These are phyloP conservation scores for Poeciliopsis retropinna DNA, from an alignment of 2,113 vertebrate genomes.

Conservation along the genomic window DNA sequence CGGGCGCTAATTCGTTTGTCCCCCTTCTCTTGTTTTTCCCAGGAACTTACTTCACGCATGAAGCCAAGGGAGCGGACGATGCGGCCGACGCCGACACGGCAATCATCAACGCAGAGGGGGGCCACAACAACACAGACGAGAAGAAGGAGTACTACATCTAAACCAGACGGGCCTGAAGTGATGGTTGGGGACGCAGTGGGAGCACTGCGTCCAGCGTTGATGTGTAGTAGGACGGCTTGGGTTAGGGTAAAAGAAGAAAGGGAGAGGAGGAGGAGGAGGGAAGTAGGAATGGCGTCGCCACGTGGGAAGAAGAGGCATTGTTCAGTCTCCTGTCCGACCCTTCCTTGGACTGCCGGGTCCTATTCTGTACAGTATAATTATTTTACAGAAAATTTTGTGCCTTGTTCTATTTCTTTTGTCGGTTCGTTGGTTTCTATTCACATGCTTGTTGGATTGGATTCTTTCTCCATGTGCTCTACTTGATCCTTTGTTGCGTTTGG, in stretches of 20 bases:
- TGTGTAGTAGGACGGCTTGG: slow-evolving; percentile 43
- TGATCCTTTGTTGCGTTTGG: slow-evolving; percentile 60
- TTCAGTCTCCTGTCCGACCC: slow-evolving; percentile 89
- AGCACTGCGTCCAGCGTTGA: slow-evolving; percentile 63
- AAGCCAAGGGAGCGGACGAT: slow-evolving; percentile 99
- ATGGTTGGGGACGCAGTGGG: slow-evolving; percentile 56
- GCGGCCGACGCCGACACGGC: slow-evolving; percentile 98
- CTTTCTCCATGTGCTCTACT: slow-evolving; percentile 42
- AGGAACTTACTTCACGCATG: slow-evolving; percentile 99
- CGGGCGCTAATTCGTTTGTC: slow-evolving; percentile 22
- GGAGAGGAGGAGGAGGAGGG: slow-evolving; percentile 11
- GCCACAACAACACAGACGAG: slow-evolving; percentile 97
- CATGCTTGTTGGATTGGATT: slow-evolving; percentile 74
- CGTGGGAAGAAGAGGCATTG: slow-evolving; percentile 81
- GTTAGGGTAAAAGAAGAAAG: slow-evolving; percentile 44
- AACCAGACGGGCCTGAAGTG: slow-evolving; percentile 77
- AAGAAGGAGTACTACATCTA: slow-evolving; percentile 99
- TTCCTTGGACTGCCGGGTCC: slow-evolving; percentile 83
- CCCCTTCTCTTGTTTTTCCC: slow-evolving; percentile 28
- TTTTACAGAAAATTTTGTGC: slow-evolving; percentile 98
- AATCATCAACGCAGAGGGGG: slow-evolving; percentile 99
- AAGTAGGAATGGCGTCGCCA: slow-evolving; percentile 83
- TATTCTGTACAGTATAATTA: slow-evolving; percentile 91
- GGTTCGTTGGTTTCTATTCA: slow-evolving; percentile 68
- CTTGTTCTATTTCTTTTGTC: slow-evolving; percentile 90